phyloP scores from a whole-genome alignment of 2,888 invertebrate species.

The Anaspis maculata region DNA sequence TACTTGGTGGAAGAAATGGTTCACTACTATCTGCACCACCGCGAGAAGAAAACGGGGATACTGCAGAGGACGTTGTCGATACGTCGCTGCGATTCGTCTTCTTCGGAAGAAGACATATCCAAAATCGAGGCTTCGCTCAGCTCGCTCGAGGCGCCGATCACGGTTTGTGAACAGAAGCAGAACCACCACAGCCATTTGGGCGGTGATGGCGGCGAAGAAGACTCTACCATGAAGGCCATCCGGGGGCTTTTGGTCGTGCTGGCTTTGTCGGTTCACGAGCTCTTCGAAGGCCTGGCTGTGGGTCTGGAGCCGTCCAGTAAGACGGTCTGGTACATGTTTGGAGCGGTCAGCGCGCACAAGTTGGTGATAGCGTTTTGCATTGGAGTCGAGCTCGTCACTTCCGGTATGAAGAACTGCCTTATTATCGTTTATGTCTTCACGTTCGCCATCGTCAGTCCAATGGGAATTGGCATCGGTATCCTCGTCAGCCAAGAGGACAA shows the following conservation, averaged over 20 bases:
- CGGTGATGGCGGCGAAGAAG: conserved; percentile 21
- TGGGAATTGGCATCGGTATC: conserved; percentile 71
- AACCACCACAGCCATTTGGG: conserved; percentile 31
- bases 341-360: conserved; percentile 77
- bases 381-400: conserved; percentile 71
- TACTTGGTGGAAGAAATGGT: conserved; percentile 72
- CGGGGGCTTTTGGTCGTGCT: conserved; percentile 72
- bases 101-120: conserved; percentile 8
- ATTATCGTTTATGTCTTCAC: conserved; percentile 61
- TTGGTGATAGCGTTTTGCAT: conserved; percentile 83
- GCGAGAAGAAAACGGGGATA: conserved; percentile 27
- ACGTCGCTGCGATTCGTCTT: conserved; percentile 1
- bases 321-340: conserved; percentile 72
- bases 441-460: conserved; percentile 71
- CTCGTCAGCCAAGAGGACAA: conserved; percentile 52
- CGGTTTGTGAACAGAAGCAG: conserved; percentile 11
- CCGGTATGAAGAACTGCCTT: conserved; percentile 54
- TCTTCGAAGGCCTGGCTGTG: conserved; percentile 82
- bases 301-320: conserved; percentile 59
- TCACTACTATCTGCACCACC: conserved; percentile 56
- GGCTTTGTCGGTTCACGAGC: conserved; percentile 77
- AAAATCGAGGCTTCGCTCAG: conserved; percentile 4
- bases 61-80: conserved; percentile 31
- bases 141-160: conserved; percentile 1
- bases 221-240: conserved; percentile 40